These are phyloP conservation scores for Netelia inedita DNA, from an alignment of 2,888 invertebrate genomes.

Conservation along the genomic window DNA sequence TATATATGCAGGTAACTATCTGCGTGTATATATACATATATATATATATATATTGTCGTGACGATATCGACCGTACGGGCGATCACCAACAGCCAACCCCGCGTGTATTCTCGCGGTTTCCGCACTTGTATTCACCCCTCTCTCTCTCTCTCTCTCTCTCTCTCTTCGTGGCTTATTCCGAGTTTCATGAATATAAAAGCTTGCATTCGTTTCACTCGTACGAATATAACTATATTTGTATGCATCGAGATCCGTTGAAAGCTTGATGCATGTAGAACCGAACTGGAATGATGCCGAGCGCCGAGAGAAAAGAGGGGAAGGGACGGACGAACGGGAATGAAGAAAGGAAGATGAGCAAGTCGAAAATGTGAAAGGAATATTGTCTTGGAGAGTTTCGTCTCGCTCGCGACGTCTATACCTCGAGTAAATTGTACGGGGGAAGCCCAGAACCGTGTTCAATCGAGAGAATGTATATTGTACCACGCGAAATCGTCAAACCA, in stretches of 20 bases:
- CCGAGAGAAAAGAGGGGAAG: neutral
- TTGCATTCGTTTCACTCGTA: neutral
- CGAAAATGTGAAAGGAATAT: constrained; percentile 48
- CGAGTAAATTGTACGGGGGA: neutral
- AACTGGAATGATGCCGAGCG: constrained; percentile 8
- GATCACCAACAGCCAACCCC: neutral
- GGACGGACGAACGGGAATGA: neutral
- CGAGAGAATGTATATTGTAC: constrained; percentile 18
- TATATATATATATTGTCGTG: neutral
- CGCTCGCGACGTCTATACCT: neutral
- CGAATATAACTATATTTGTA: neutral
- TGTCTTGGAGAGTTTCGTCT: constrained; percentile 18
- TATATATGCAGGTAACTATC: neutral
- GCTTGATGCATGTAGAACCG: constrained; percentile 25
- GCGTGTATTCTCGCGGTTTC: constrained; percentile 8
- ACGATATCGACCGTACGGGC: constrained; percentile 10
- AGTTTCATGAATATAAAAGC: constrained; percentile 45
- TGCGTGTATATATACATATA: neutral
- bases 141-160: constrained; percentile 11
- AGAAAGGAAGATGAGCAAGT: neutral
- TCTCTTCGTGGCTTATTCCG: constrained; percentile 11
- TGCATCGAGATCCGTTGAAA: constrained; percentile 11
- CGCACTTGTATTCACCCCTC: constrained; percentile 25
- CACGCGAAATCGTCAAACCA: constrained; percentile 7
- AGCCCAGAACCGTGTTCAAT: constrained; percentile 10